Evolutionary conservation across 2,113 vertebrate genomes (phyloP), one percentile per base, ranked within the genome.

Genomic region (Meriones unguiculatus): DNA sequence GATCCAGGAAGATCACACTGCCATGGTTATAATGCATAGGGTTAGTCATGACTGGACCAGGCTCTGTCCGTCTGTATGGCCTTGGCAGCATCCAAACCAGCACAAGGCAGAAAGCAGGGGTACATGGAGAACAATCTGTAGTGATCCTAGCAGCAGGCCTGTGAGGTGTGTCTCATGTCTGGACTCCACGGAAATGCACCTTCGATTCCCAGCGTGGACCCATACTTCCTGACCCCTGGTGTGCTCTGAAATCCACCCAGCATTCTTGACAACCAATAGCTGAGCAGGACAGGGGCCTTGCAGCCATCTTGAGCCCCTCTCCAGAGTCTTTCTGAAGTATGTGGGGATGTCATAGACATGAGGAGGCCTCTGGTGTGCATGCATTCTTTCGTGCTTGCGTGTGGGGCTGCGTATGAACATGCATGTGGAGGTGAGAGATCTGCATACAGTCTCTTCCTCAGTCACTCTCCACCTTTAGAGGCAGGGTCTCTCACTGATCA

Each of bases 91-190:
- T 15, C 89, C 24, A 15, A 2, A 41, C 7, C 0, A 0, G 65
- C 5, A 20, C 0, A 0, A 1, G 22, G 93, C 17, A 0, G 15
- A 0, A 5, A 3, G 17, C 2, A 20, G 50, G 20, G 9, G 0
- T 0, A 8, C 0, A 4, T 3, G 15, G 0, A 4, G 0, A 28
- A 20, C 5, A 15, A 0, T 5, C 38, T 50, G 2, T 1, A 0
- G 3, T 0, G 0, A 8, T 2, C 25, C 32, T 65, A 17, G 64
- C 2, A 0, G 0, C 38, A 22, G 86, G 46, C 50, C 52, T 25
- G 1, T 14, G 25, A 17, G 77, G 65, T 0, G 15, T 1, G 28
- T 41, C 15, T 41, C 2, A 70, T 1, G 1, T 6, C 75, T 1
- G 0, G 22, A 5, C 52, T 8, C 76, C 0, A 0, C 8, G 41